Evolutionary conservation across 2,797 vertebrate genomes (phyloP).

Genomic region (Typhlichthys subterraneus): DNA sequence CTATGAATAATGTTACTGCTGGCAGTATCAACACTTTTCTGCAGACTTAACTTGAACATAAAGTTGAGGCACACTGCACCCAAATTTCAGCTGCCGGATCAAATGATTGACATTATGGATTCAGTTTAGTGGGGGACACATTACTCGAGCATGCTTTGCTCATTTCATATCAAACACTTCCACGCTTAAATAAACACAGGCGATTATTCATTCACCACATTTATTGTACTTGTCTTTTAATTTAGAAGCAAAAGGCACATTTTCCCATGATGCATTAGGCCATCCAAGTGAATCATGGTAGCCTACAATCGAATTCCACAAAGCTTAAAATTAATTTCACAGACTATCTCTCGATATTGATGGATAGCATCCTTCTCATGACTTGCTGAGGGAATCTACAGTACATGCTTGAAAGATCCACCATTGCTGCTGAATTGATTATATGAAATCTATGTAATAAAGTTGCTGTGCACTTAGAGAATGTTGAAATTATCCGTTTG

Average conservation of each 20-base stretch:
- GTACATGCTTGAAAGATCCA: slow-evolving; percentile 41
- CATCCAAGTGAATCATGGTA: slow-evolving; percentile 15
- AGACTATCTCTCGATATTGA: slow-evolving; percentile 67
- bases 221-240: neutral
- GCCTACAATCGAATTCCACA: slow-evolving; percentile 40
- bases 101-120: neutral
- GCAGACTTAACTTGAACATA: slow-evolving; percentile 44
- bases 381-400: slow-evolving; percentile 27
- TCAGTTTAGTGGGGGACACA: no score
- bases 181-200: no score
- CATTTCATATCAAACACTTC: no score
- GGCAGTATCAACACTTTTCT: slow-evolving; percentile 51
- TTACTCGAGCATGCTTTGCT: no score
- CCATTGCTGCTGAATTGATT: slow-evolving; percentile 57
- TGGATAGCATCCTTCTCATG: slow-evolving; percentile 61
- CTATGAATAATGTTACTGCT: slow-evolving; percentile 68
- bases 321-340: slow-evolving; percentile 59
- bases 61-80: slow-evolving; percentile 34
- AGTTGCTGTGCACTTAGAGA: slow-evolving; percentile 31
- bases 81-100: slow-evolving; percentile 14
- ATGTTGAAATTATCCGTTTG: slow-evolving; percentile 55
- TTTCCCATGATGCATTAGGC: slow-evolving; percentile 41
- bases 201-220: no score
- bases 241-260: slow-evolving; percentile 20
- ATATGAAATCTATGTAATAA: slow-evolving; percentile 48